Base-by-base conservation (phyloP, 2,888 invertebrate species). In the Tetramorium bicarinatum region DNA sequence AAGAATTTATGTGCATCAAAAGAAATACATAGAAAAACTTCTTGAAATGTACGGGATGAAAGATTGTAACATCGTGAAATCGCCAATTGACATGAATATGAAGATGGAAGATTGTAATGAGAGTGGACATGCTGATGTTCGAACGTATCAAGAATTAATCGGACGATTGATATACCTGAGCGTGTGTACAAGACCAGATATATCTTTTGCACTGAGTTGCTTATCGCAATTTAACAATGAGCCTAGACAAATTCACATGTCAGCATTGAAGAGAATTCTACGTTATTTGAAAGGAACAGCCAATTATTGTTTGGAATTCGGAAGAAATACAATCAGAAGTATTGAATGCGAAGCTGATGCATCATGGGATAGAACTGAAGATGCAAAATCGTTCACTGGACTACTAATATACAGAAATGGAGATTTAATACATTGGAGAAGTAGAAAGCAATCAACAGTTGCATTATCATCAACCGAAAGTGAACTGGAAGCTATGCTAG, bases 401-500 rank as follows among this genome's bases (percentile, higher is more conserved):
- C 0, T 81, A 6, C 21, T 81, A 1, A 0, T 81, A 13, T 81
- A 71, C 52, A 2, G 41, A 11, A 41, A 71, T 18, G 62, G 62
- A 18, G 56, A 83, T 13, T 13, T 79, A 4, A 38, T 79, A 3
- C 74, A 79, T 15, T 83, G 83, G 85, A 74, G 11, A 11, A 69
- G 79, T 9, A 79, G 3, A 0, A 83, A 85, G 11, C 74, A 75
- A 34, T n/a, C 15, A 1, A 62, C 3, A 2, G 79, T 83, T 11
- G 85, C 83, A 3, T 62, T 85, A 3, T 85, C 72, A 0, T 69
- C 79, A 0, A 83, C 85, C 0, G 85, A 83, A 0, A 83, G 83
- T 11, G 83, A 85, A 13, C 2, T 83, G 3, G 61, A 77, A 11
- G 34, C 74, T 0, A 67, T 79, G 72, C 0, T 79, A 4, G 83